Base-by-base conservation (phyloP, 92 coral and sea anemone genomes). In the Hydrozoanthus gracilis region DNA sequence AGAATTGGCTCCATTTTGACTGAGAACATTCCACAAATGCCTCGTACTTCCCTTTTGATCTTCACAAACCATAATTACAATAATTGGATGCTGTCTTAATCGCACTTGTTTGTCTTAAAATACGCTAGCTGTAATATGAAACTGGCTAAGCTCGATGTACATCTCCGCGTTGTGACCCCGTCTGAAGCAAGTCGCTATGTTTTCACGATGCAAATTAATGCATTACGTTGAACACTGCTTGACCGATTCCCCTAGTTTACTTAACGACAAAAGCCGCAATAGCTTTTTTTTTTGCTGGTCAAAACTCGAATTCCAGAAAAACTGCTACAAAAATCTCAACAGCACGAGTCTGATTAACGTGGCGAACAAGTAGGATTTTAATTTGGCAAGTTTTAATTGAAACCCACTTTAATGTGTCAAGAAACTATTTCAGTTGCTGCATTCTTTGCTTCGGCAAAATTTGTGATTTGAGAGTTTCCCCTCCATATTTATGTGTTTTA, bases 21-120 rank as follows among this genome's bases (percentile, higher is more conserved):
- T 80, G 73, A 64, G 66, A 64, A 65, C 85, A 80, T 80, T 80
- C 85, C 85, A 46, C 2, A 17, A 20, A 80, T 80, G 51, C 51
- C 12, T 80, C 18, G 45, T 48, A 65, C 47, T 80, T 62, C 85
- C 74, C 46, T 64, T 64, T 79, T 45, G 84, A 79, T 79, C 73
- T 79, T 10, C 73, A 80, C 85, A 66, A 80, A 80, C 85, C 73
- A 80, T 74, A 80, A 80, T 80, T 80, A 65, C 48, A 64, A 18
- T 64, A 80, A 80, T 80, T 65, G 85, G 85, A 80, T 80, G 85
- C 17, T 64, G 60, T 62, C 74, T 80, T 46, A 80, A 64, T 67
- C 73, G 48, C 73, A 65, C 85, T 80, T 65, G 44, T 74, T 80
- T 69, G 85, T 80, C 85, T 47, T 80, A 62, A 64, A 64, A 65